Evolutionary conservation across 2,888 invertebrate species (phyloP), one percentile per base, ranked within the genome.

Genomic region (Chironomus tentans): DNA sequence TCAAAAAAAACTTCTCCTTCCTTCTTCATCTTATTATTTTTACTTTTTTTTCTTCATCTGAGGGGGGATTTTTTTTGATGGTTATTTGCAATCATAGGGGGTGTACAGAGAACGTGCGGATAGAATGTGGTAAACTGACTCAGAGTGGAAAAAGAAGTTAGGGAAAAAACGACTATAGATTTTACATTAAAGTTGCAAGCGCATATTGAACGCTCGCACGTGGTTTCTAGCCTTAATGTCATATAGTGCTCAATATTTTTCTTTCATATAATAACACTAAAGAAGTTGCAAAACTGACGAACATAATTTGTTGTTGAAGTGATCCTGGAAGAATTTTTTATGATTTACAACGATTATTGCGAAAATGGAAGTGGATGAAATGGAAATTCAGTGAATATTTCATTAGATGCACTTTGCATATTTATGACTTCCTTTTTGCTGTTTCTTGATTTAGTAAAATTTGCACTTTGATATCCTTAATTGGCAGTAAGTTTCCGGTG

Each of bases 21-120:
- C 15, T 18, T 56, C 56, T n/a, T 15, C 56, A 18, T 38, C 7
- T n/a, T 56, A 56, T 68, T 24, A 12, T 46, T 69, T 3, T 15
- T 28, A n/a, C n/a, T n/a, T n/a, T n/a, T n/a, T 68, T 22, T 46
- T 70, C 21, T 15, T 70, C 56, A 56, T 56, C 56, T 56, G 56
- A 22, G 13, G 65, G 65, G 65, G 50, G 50, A 50, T 48, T 71
- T 71, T n/a, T n/a, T 48, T 71, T 71, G 48, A 71, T 71, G 56
- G 71, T 56, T 71, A 71, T 56, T 71, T 24, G 24, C 28, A 28
- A 70, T 62, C 50, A 72, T 62, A 62, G 65, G n/a, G 56, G 61
- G 65, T 65, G 65, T 13, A 38, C 38, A 38, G 38, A 65, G 65
- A 65, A 24, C 65, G 65, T 65, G 24, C 12, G 65, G 65, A 24